Evolutionary conservation across 2,113 vertebrate genomes (phyloP), one percentile per base, ranked within the genome.

Genomic region (Corythaixoides concolor): DNA sequence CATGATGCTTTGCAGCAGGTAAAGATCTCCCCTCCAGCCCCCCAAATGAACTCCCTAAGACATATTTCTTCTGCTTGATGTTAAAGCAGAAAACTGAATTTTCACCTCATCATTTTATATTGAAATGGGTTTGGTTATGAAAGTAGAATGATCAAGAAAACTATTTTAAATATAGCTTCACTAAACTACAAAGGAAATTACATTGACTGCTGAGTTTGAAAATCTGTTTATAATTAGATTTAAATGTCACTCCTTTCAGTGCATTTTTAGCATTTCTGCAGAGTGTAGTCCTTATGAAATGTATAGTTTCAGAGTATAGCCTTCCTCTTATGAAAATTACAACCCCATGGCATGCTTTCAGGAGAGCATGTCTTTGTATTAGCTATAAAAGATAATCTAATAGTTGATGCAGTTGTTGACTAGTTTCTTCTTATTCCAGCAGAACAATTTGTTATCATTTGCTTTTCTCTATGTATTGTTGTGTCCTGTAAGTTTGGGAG

Each of bases 31-130:
- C 47, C 69, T 78, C 30, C 55, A 83, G 41, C 52, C 89, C 35
- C 55, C 3, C 3, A 90, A 41, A 95, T 76, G 24, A 81, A 88
- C 72, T 77, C 59, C 32, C 35, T 37, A 45, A 95, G 85, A 85
- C 26, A 13, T 43, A 68, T 86, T 95, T 91, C 75, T 95, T 67
- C 59, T 79, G 43, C 82, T 60, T 80, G 41, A 33, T 89, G 18
- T 77, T 94, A 64, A 66, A 95, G 59, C 62, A 96, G 78, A 95
- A 96, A 96, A 93, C 70, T 92, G 78, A 93, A 90, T 90, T 90
- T 95, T 80, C 37, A 85, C 22, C 45, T 77, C 82, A 77, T 93
- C 56, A 35, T 92, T 96, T 94, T 95, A 24, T 73, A 89, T 88
- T 89, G 59, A 92, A 94, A 79, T 73, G 3, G 76, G 77, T 78